These are phyloP conservation scores for Drosophila malerkotliana DNA, from an alignment of 1,140 invertebrate species.

Conservation along the genomic window DNA sequence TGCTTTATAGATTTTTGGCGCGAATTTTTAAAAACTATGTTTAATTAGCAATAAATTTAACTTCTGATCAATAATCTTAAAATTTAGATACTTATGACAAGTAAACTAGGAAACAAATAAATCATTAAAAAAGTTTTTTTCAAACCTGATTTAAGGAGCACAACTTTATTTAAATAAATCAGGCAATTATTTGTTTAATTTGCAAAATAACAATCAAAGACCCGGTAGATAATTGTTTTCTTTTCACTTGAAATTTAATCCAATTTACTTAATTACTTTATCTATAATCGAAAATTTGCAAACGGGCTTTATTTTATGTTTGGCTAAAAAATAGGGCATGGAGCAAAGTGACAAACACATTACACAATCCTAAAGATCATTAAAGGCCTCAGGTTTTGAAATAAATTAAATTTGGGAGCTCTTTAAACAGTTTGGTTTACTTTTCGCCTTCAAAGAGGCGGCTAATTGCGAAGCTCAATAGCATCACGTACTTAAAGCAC, in stretches of 20 bases:
- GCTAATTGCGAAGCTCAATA: conserved; percentile 40
- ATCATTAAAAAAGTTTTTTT: too few species aligned
- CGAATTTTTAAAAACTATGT: too few species aligned
- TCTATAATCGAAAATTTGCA: background rate
- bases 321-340: background rate
- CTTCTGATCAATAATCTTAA: too few species aligned
- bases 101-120: too few species aligned
- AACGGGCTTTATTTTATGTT: background rate
- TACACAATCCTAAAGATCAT: background rate
- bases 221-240: background rate
- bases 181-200: background rate
- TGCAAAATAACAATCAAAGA: conserved; percentile 1
- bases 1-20: too few species aligned
- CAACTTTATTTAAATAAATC: too few species aligned
- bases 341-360: background rate
- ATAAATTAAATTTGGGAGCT: conserved; percentile 3
- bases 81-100: too few species aligned
- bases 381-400: conserved; percentile 19
- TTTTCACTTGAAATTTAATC: background rate
- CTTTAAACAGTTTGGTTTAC: conserved; percentile 12
- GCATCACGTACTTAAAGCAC: conserved; percentile 33
- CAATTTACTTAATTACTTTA: background rate
- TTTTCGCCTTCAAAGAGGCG: conserved; percentile 20
- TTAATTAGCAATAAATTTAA: too few species aligned
- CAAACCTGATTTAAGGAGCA: too few species aligned